These are phyloP conservation scores for Phthorimaea operculella DNA, from an alignment of 1,140 invertebrate species.

Conservation along the genomic window DNA sequence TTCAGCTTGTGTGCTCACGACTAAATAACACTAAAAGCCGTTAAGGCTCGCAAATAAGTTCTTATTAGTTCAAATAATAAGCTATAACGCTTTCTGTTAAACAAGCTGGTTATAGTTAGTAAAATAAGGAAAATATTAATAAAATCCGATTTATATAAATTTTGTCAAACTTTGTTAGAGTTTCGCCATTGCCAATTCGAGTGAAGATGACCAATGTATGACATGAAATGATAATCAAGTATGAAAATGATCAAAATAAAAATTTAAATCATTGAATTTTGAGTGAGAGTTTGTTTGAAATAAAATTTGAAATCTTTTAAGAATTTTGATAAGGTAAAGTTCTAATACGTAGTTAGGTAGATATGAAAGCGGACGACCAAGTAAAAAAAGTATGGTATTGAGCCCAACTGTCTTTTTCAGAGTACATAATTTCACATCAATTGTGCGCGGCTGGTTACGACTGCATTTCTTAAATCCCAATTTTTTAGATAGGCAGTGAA, in stretches of 20 bases:
- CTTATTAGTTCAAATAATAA: constrained; percentile 16
- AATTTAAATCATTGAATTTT: constrained; percentile 30
- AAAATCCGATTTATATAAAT: neutral
- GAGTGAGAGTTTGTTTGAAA: constrained; percentile 48
- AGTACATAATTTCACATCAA: no score
- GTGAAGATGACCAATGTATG: constrained; percentile 24
- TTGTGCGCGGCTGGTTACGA: no score
- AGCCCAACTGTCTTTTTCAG: no score
- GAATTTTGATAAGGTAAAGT: no score
- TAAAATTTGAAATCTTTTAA: constrained; percentile 20
- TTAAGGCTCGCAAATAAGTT: constrained; percentile 13
- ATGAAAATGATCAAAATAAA: constrained; percentile 21
- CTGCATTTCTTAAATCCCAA: no score
- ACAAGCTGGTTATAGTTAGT: constrained; percentile 37
- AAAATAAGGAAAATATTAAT: constrained; percentile 1
- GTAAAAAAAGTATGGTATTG: no score
- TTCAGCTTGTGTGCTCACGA: constrained; percentile 16
- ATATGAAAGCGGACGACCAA: constrained; percentile 32
- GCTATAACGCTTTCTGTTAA: constrained; percentile 44
- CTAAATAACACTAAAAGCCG: constrained; percentile 40
- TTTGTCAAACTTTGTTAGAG: neutral
- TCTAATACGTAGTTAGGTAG: constrained; percentile 2
- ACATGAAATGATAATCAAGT: constrained; percentile 14
- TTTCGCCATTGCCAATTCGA: neutral
- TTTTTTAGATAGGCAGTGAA: no score